phyloP scores from a whole-genome alignment of 2,888 invertebrate genomes.

The Argynnis bischoffii region DNA sequence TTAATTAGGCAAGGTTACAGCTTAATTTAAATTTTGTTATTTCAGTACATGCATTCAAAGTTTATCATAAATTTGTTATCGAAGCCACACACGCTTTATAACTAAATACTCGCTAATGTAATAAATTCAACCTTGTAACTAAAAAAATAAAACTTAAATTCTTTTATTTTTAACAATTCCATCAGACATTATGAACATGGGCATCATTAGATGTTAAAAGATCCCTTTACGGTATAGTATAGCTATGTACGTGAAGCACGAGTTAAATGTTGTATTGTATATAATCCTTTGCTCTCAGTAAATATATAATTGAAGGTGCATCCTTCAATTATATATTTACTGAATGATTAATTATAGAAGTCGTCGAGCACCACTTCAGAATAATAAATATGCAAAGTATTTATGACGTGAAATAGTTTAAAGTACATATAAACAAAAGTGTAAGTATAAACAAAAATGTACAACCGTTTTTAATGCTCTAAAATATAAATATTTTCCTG shows the following conservation, averaged over 20 bases:
- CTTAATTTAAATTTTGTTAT: background rate
- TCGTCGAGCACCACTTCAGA: conserved; percentile 9
- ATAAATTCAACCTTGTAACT: conserved; percentile 1
- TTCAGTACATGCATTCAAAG: conserved; percentile 3
- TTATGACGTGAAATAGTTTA: background rate
- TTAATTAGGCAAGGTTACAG: background rate
- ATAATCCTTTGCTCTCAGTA: conserved; percentile 15
- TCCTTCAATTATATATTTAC: conserved; percentile 3
- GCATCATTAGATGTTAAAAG: conserved; percentile 30
- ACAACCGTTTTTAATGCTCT: too few species aligned
- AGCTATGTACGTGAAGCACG: conserved; percentile 20
- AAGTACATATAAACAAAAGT: too few species aligned
- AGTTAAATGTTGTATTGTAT: conserved; percentile 3
- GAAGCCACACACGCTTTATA: conserved; percentile 19
- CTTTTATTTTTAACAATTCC: background rate
- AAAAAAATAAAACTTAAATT: conserved; percentile 14
- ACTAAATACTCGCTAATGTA: background rate
- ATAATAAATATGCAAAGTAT: conserved; percentile 1
- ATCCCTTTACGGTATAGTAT: conserved; percentile 22
- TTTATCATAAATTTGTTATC: conserved; percentile 30
- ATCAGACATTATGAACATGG: conserved; percentile 16
- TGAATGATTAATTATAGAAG: conserved; percentile 1
- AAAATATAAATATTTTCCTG: too few species aligned
- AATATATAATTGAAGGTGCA: too few species aligned
- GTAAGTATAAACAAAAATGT: too few species aligned